A percentile compares a stretch with the other conserved stretches of the same genome.
Conservation (phyloP, 2,797 vertebrate genomes). For the Sparus aurata region DNA sequence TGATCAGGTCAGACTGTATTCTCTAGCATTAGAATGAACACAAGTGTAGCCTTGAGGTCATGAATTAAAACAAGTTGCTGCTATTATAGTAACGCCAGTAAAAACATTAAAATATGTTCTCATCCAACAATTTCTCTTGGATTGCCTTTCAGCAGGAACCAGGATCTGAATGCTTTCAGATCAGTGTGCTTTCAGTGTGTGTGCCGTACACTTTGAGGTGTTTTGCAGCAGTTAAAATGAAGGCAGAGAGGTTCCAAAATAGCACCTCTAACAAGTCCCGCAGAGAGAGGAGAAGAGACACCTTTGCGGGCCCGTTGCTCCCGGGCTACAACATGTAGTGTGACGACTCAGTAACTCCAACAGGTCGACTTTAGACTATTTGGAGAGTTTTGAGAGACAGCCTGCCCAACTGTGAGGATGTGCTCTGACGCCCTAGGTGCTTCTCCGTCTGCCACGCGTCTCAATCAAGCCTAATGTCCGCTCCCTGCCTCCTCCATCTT, state of each 20-base stretch:
- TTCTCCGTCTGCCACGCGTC: slow-evolving; percentile 78
- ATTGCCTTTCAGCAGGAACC: slow-evolving; percentile 24
- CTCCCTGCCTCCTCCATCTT: slow-evolving; percentile 58
- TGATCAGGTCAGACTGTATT: background rate
- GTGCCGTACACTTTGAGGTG: slow-evolving; percentile 35
- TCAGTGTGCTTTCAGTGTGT: no score
- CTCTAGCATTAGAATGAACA: background rate
- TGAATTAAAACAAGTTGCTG: slow-evolving; percentile 8
- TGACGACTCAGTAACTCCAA: slow-evolving; percentile 85
- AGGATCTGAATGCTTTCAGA: slow-evolving; percentile 27
- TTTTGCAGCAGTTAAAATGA: slow-evolving; percentile 58
- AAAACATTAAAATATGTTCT: slow-evolving; percentile 7
- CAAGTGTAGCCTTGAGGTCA: slow-evolving; percentile 3
- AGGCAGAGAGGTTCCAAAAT: slow-evolving; percentile 76
- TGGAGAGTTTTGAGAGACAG: slow-evolving; percentile 85
- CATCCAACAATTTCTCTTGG: slow-evolving; percentile 11
- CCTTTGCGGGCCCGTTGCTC: slow-evolving; percentile 77
- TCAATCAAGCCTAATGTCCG: slow-evolving; percentile 83
- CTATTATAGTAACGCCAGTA: background rate
- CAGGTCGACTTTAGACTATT: slow-evolving; percentile 82
- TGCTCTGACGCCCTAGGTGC: slow-evolving; percentile 78
- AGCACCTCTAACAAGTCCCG: slow-evolving; percentile 84
- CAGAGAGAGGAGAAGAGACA: slow-evolving; percentile 77
- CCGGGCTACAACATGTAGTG: slow-evolving; percentile 81
- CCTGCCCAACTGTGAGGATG: slow-evolving; percentile 82